Conservation (phyloP, 1,140 invertebrate genomes). For the Riptortus pedestris region DNA sequence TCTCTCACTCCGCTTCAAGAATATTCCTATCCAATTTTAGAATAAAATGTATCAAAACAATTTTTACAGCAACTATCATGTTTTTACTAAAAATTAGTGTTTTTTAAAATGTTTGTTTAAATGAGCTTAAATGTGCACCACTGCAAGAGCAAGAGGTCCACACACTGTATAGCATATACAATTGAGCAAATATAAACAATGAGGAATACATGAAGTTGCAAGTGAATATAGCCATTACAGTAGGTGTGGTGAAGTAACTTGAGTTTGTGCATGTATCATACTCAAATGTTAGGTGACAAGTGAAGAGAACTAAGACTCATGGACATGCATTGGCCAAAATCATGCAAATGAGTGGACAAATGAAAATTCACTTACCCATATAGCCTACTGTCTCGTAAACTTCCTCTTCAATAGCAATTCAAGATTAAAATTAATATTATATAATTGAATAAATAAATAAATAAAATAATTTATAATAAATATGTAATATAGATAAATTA, state of each 20-base stretch:
- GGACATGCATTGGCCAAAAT: conserved; percentile 18
- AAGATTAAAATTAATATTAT: conserved; percentile 25
- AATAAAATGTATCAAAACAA: background rate
- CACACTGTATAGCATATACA: background rate
- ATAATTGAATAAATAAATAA: no score
- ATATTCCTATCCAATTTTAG: background rate
- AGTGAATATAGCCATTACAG: conserved; percentile 14
- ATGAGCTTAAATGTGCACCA: no score
- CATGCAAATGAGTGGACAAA: conserved; percentile 1
- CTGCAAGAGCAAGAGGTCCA: background rate
- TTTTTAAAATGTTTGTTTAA: background rate
- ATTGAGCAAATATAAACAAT: background rate
- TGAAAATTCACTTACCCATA: conserved; percentile 52
- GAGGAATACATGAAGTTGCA: background rate
- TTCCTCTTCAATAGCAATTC: conserved; percentile 43
- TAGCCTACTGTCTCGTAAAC: conserved; percentile 60
- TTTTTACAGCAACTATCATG: background rate
- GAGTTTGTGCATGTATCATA: conserved; percentile 10
- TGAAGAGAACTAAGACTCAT: conserved; percentile 1
- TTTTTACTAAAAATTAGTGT: background rate
- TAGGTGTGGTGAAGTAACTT: conserved; percentile 8
- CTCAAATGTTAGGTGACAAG: background rate
- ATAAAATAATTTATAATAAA: no score
- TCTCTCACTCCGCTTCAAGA: conserved; percentile 22
- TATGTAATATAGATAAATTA: no score